Percentiles rank a stretch among this genome's conserved stretches.
These are phyloP conservation scores for Chymomyza caudatula DNA, from an alignment of 2,888 invertebrate species.

Conservation along the genomic window DNA sequence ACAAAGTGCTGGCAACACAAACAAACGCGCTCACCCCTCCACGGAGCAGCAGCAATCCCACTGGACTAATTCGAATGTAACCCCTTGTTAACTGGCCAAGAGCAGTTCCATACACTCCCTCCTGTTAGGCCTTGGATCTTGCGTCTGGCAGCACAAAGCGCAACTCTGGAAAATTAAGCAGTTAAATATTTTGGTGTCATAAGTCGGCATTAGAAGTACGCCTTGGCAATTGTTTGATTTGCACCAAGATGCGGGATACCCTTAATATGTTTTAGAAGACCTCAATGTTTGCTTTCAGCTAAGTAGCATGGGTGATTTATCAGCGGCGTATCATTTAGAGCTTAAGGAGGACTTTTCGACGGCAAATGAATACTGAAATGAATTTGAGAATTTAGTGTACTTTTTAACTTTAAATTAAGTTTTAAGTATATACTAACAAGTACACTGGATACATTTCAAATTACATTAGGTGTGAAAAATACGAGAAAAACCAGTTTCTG, in stretches of 20 bases:
- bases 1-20: slow-evolving; percentile 49
- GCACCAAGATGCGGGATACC: neutral
- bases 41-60: slow-evolving; percentile 68
- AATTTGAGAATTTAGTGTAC: too few relatives aligned
- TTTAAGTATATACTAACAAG: too few relatives aligned
- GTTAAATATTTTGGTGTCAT: slow-evolving; percentile 77
- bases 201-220: slow-evolving; percentile 68
- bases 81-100: slow-evolving; percentile 57
- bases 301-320: slow-evolving; percentile 64
- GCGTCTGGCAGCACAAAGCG: slow-evolving; percentile 32
- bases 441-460: too few relatives aligned
- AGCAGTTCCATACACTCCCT: neutral
- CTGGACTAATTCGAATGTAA: slow-evolving; percentile 75
- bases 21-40: slow-evolving; percentile 41
- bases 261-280: slow-evolving; percentile 20
- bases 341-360: neutral
- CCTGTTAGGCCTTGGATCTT: neutral
- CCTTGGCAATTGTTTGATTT: slow-evolving; percentile 60
- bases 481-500: too few relatives aligned
- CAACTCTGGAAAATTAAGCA: slow-evolving; percentile 72
- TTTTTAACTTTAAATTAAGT: too few relatives aligned
- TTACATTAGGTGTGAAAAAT: too few relatives aligned
- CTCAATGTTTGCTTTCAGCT: neutral
- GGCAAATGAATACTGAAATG: too few relatives aligned
- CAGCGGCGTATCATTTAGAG: too few relatives aligned